Conservation (phyloP, 30 jellyfish, hydroid and myxozoan genomes). For the Calvadosia cruxmelitensis region DNA sequence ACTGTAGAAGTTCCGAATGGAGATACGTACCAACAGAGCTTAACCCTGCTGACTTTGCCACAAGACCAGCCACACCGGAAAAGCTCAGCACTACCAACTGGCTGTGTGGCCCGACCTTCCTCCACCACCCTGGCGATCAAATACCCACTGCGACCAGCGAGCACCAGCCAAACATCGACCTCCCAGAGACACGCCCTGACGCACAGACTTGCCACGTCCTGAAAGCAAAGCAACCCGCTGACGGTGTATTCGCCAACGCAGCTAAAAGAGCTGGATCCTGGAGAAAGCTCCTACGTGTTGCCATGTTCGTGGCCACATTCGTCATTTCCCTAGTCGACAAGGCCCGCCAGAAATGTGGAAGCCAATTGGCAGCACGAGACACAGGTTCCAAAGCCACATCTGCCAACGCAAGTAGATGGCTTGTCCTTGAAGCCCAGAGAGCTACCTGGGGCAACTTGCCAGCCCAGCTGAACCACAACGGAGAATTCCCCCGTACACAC, state of each 20-base stretch:
- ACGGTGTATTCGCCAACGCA: background rate
- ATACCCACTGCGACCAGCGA: background rate
- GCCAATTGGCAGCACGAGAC: background rate
- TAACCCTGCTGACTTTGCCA: background rate
- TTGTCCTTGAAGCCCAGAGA: background rate
- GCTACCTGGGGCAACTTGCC: background rate
- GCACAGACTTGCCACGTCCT: background rate
- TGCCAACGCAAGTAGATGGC: background rate
- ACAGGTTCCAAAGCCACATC: background rate
- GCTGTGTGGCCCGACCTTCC: background rate
- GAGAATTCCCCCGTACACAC: background rate
- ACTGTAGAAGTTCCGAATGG: background rate
- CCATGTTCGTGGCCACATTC: background rate
- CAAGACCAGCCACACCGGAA: background rate
- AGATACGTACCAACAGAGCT: background rate
- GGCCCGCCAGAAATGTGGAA: background rate
- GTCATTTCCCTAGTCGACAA: background rate
- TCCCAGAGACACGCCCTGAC: background rate
- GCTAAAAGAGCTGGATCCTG: background rate
- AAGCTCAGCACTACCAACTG: background rate
- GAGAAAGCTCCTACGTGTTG: background rate
- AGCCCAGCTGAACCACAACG: background rate
- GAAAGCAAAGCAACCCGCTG: background rate
- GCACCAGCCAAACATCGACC: background rate
- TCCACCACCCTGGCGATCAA: background rate